Evolutionary conservation across 1,140 invertebrate species (phyloP), one percentile per base, ranked within the genome.

Genomic region (Orius laevigatus): DNA sequence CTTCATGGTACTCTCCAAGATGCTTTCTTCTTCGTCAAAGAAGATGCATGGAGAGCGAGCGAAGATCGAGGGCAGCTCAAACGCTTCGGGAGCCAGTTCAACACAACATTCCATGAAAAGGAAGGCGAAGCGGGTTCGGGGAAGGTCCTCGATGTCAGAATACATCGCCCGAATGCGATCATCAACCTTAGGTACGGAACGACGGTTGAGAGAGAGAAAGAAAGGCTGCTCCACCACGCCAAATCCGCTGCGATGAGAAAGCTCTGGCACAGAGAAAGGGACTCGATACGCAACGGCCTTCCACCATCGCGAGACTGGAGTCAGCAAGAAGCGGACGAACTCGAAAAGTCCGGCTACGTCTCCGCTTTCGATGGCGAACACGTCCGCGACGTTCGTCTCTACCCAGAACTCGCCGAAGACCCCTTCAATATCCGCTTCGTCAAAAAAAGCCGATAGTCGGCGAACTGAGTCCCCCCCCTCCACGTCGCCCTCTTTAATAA

Each of bases 11-110:
- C 80, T 1, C 78, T 84, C 55, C 87, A 91, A 61, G 90, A 94
- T 59, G 81, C 87, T 9, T 93, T 95, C 65, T 93, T 91, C 65
- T 95, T 96, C 62, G 86, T 94, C 1, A 95, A 96, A 63, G 81
- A 88, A 58, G 82, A 91, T 51, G 77, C 79, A 0, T 86, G 84
- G 78, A 76, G 84, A 32, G 86, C 86, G 0, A 78, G 77, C 35
- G 84, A 89, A 56, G 91, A 97, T 61, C 76, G 84, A 52, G 81
- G 80, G 46, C 85, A 90, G 56, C 64, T 96, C 50, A 87, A 91
- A 63, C 71, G 84, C 12, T 72, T 91, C 49, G 87, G 88, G 55
- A 83, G 86, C 6, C 82, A 90, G 62, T 79, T 95, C 12, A 95
- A 95, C 64, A 84, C 91, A 9, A 92, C 90, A 1, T 87, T 90